Base-by-base conservation (phyloP, 2,113 vertebrate genomes). In the Hippolais icterina region DNA sequence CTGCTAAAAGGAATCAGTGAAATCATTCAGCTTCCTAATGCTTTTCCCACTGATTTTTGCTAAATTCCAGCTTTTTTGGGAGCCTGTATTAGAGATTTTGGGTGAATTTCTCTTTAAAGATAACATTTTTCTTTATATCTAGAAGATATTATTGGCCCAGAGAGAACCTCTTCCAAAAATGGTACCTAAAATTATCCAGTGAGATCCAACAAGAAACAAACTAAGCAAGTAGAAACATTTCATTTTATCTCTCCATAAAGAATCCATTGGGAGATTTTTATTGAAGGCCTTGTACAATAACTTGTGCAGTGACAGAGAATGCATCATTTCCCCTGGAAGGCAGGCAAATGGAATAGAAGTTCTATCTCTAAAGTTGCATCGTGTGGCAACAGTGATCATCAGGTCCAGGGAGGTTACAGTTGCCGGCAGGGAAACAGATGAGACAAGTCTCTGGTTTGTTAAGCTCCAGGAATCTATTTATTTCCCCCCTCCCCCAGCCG, bases 301-400 rank as follows among this genome's bases (percentile, higher is more conserved):
- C 54, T 77, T 39, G 41, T 76, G n/a, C 79, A 83, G 71, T 71
- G 79, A 47, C 7, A 33, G 79, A 31, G 89, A 89, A 66, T 33
- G 66, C 70, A 31, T 46, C 80, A 39, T 74, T 95, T 96, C 89
- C 87, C 80, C 84, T 93, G 83, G 80, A 79, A 68, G 63, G 63
- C 59, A 76, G 65, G 61, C 50, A 96, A 85, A 80, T 75, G 49
- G 65, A 80, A 92, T 57, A 71, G 27, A 53, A 31, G 50, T 85
- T 92, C 1, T 56, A 12, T 84, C 65, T 57, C 37, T 37, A 37
- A 37, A 37, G 37, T 37, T 37, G 37, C 37, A 37, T 37, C 37
- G 37, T 37, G 37, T 37, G 37, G 37, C 37, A 37, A 37, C 37
- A 37, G 37, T 37, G 37, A 37, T 37, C 37, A 37, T 37, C 37